phyloP scores from a whole-genome alignment of 2,888 invertebrate species.

The Amphimallon solstitiale region DNA sequence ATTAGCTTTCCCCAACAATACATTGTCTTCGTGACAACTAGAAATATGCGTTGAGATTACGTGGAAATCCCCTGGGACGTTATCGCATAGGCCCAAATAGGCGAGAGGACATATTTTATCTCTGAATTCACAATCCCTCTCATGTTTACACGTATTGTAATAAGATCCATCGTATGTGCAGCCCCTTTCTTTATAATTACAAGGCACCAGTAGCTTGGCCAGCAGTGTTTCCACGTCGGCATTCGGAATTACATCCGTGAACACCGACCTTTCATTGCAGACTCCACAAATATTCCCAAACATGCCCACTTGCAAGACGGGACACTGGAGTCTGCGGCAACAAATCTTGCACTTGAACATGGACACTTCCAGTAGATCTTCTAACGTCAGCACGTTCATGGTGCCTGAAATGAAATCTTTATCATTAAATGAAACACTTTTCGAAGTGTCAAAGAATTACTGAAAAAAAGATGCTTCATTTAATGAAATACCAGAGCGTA shows the following conservation, averaged over 20 bases:
- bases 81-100: too few species aligned
- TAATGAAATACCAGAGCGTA: too few species aligned
- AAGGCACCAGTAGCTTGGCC: not conserved
- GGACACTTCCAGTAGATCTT: not conserved
- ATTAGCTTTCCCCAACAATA: too few species aligned
- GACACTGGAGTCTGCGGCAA: not conserved
- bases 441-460: too few species aligned
- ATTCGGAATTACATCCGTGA: not conserved
- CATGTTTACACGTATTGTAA: not conserved
- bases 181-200: not conserved
- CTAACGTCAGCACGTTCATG: too few species aligned
- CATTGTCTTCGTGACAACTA: too few species aligned
- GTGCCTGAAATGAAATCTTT: too few species aligned
- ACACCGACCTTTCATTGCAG: not conserved
- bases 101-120: too few species aligned
- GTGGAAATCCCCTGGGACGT: too few species aligned
- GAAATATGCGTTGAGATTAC: too few species aligned
- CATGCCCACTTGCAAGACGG: not conserved
- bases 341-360: not conserved
- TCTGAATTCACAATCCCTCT: not conserved
- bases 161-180: not conserved
- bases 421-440: too few species aligned
- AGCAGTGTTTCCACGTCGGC: not conserved
- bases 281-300: not conserved
- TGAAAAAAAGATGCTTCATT: too few species aligned